phyloP scores from a whole-genome alignment of 2,888 invertebrate genomes.

The Thecophora atra region DNA sequence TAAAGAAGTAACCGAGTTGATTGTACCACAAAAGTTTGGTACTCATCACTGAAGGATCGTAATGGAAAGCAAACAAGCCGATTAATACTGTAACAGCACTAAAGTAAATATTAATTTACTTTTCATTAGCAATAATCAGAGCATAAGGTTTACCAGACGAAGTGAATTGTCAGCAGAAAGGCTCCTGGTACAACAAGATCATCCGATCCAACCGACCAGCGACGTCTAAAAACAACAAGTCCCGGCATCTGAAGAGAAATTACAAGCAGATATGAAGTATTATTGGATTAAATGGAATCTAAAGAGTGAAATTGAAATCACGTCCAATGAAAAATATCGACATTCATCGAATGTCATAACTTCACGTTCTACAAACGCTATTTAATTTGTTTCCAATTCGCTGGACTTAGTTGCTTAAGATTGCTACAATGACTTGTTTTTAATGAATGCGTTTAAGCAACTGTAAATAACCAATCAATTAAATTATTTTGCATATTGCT shows the following conservation, averaged over 20 bases:
- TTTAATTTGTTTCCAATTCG: too few relatives aligned
- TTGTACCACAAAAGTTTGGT: conserved; percentile 65
- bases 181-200: conserved; percentile 86
- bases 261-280: too few relatives aligned
- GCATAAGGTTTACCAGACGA: conserved; percentile 75
- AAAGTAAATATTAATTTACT: conserved; percentile 39
- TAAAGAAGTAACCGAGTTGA: conserved; percentile 64
- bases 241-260: conserved; percentile 76
- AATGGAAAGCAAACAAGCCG: conserved; percentile 62
- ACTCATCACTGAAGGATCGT: conserved; percentile 62
- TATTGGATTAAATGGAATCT: too few relatives aligned
- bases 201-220: conserved; percentile 90
- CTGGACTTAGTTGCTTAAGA: too few relatives aligned
- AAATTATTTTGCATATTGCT: too few relatives aligned
- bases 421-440: too few relatives aligned
- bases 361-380: neutral
- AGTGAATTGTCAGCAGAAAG: conserved; percentile 78
- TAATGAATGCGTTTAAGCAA: too few relatives aligned
- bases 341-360: too few relatives aligned
- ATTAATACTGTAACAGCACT: conserved; percentile 64
- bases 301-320: too few relatives aligned
- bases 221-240: conserved; percentile 81
- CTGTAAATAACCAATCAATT: too few relatives aligned
- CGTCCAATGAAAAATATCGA: too few relatives aligned
- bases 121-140: neutral